Conservation (phyloP, 2,888 invertebrate genomes). For the Hydraecia micacea region DNA sequence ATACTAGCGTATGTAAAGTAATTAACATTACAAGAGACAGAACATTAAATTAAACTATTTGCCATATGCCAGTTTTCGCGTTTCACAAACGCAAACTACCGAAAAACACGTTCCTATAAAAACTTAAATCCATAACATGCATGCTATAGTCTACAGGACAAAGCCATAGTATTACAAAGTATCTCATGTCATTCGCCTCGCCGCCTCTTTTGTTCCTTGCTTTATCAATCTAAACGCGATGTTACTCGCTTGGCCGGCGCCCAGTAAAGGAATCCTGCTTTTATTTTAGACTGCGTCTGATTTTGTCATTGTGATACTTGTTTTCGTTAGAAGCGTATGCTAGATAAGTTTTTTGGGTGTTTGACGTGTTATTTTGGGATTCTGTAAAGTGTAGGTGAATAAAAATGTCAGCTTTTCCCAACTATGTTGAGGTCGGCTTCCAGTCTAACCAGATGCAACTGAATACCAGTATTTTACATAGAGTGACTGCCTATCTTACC, state of each 20-base stretch:
- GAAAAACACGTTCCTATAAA: background rate
- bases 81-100: background rate
- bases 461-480: background rate
- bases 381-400: background rate
- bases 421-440: background rate
- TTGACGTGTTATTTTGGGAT: background rate
- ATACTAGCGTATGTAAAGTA: no score
- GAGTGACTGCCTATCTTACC: background rate
- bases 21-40: no score
- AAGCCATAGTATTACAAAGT: conserved; percentile 24
- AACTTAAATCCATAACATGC: background rate
- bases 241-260: conserved; percentile 69
- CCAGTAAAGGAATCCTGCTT: conserved; percentile 67
- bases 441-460: background rate
- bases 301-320: conserved; percentile 30
- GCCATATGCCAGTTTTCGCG: background rate
- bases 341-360: conserved; percentile 7
- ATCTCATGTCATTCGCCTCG: conserved; percentile 51
- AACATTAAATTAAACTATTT: no score
- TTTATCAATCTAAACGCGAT: conserved; percentile 75
- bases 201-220: conserved; percentile 67
- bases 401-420: no score
- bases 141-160: background rate
- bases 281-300: conserved; percentile 60
- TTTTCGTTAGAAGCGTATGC: conserved; percentile 23